Evolutionary conservation across 2,888 invertebrate genomes (phyloP).

Genomic region (Aleiodes testaceus): DNA sequence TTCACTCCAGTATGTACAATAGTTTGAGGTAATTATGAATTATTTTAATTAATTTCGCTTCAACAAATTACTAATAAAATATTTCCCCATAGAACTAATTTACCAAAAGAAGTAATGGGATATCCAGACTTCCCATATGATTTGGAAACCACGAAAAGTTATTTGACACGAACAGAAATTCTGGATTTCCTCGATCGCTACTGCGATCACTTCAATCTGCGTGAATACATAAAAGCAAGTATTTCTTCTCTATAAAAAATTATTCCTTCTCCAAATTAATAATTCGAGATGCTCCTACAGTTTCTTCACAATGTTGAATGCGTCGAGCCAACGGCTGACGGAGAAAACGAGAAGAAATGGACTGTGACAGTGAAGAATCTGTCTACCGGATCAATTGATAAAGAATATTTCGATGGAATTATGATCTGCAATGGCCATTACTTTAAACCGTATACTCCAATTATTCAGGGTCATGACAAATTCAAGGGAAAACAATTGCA

Average conservation of each 20-base stretch:
- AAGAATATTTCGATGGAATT: conserved; percentile 69
- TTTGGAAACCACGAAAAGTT: conserved; percentile 79
- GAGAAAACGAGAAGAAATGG: conserved; percentile 60
- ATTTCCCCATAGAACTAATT: conserved; percentile 83
- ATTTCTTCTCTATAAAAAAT: not conserved
- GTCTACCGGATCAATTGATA: conserved; percentile 47
- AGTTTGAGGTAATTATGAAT: conserved; percentile 81
- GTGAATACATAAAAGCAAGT: conserved; percentile 78
- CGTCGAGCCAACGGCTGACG: conserved; percentile 57
- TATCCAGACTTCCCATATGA: conserved; percentile 90
- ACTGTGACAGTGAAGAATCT: conserved; percentile 65
- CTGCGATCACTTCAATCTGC: conserved; percentile 80
- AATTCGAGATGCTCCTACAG: conserved; percentile 49
- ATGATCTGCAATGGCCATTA: conserved; percentile 75
- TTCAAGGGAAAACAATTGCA: conserved; percentile 70
- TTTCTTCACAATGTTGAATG: conserved; percentile 66
- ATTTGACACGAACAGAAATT: conserved; percentile 83
- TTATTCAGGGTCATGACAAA: conserved; percentile 70
- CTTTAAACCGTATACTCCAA: conserved; percentile 73
- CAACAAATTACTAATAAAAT: not conserved
- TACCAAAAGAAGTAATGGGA: conserved; percentile 95
- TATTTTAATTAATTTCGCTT: not conserved
- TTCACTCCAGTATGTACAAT: conserved; percentile 94
- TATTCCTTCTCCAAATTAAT: not conserved
- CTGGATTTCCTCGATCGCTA: conserved; percentile 83